Conservation (phyloP, 1,140 invertebrate genomes). For the Conus betulinus region DNA sequence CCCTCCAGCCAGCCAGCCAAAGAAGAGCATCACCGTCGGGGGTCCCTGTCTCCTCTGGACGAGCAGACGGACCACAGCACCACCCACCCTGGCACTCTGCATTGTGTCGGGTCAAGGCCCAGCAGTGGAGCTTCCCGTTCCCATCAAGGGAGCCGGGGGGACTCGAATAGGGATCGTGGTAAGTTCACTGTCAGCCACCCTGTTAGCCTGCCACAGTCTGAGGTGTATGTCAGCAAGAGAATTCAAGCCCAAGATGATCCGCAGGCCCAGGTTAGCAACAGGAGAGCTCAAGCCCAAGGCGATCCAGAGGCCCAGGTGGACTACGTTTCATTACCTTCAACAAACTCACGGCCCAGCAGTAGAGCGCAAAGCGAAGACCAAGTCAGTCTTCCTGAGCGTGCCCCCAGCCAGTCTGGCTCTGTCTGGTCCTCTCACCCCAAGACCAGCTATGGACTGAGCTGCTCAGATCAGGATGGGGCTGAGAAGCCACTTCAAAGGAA, state of each 20-base stretch:
- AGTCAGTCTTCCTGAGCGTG: neutral
- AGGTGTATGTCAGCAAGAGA: neutral
- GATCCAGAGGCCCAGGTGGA: too few relatives aligned
- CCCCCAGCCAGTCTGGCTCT: neutral
- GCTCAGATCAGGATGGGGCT: neutral
- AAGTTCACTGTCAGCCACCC: neutral
- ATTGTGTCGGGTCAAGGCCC: neutral
- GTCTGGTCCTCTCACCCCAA: neutral
- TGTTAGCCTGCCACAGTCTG: neutral
- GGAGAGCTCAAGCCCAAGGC: too few relatives aligned
- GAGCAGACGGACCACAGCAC: neutral
- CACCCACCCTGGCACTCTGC: conserved; percentile 1
- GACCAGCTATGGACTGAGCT: neutral
- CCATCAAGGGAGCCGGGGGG: neutral
- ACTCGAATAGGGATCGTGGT: neutral
- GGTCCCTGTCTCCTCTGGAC: neutral
- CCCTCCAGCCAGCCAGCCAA: neutral
- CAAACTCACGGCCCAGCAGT: neutral
- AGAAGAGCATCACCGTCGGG: neutral
- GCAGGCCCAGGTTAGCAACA: too few relatives aligned
- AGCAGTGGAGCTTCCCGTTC: conserved; percentile 1
- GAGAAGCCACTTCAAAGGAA: neutral
- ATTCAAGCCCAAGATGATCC: too few relatives aligned
- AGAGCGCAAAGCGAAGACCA: neutral
- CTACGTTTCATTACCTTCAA: too few relatives aligned